These are phyloP conservation scores for Atta cephalotes DNA, from an alignment of 1,140 invertebrate genomes.

Conservation along the genomic window DNA sequence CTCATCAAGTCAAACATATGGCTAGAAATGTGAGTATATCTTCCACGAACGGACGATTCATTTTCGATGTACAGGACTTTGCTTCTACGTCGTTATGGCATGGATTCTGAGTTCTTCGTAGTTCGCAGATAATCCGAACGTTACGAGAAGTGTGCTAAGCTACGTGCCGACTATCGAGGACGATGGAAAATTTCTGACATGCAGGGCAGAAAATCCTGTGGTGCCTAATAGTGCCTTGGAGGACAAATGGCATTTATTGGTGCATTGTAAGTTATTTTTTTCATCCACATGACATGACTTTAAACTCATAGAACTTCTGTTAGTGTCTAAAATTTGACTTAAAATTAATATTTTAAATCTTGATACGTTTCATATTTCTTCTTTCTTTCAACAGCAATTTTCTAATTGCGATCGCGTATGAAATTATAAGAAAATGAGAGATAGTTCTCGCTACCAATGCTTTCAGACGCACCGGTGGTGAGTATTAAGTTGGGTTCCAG, in stretches of 20 bases:
- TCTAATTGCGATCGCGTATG: background rate
- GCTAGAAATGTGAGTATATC: constrained; percentile 92
- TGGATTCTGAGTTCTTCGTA: constrained; percentile 75
- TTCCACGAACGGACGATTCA: background rate
- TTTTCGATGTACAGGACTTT: background rate
- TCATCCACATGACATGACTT: background rate
- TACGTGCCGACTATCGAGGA: constrained; percentile 90
- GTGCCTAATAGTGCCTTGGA: constrained; percentile 85
- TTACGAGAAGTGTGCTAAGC: constrained; percentile 81
- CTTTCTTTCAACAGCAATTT: background rate
- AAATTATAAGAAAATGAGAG: constrained; percentile 20
- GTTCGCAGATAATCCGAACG: constrained; percentile 79
- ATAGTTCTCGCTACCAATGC: constrained; percentile 38
- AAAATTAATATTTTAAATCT: background rate
- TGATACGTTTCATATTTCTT: background rate
- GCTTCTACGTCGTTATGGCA: background rate
- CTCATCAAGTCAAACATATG: constrained; percentile 91
- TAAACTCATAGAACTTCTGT: background rate
- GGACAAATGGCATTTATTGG: constrained; percentile 85
- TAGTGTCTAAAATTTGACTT: background rate
- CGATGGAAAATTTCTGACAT: constrained; percentile 89
- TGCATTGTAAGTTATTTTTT: constrained; percentile 85
- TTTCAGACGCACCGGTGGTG: constrained; percentile 93
- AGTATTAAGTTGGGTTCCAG: constrained; percentile 92
- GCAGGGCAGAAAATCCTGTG: constrained; percentile 89